Evolutionary conservation across 2,888 invertebrate genomes (phyloP), one percentile per base, ranked within the genome.

Genomic region (Mactromeris polynyma): DNA sequence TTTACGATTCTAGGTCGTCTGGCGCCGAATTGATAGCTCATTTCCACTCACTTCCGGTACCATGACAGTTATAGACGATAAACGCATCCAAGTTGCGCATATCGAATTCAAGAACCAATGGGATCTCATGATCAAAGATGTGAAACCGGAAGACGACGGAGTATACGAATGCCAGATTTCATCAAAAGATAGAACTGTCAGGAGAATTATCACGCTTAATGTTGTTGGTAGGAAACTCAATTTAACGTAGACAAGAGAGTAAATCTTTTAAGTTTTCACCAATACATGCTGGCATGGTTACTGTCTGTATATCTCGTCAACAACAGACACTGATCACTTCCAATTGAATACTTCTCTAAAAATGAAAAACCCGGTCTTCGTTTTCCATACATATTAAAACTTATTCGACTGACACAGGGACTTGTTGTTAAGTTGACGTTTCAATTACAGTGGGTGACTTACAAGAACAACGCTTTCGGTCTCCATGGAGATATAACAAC

Each of bases 161-260:
- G 90, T 92, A 14, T 95, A 95, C 69, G 95, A 95, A 89, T 95
- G 95, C 85, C 95, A 95, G 89, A 93, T 95, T 85, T 93, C 94
- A 89, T 93, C 95, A 54, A 93, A 89, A 77, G 89, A 93, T 21
- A 85, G 94, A 38, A 93, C 93, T 58, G 92, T 94, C 2, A 83
- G 94, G 26, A 89, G 93, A 33, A 89, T 91, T 69, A 93, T 95
- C 79, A 90, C 92, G n/a, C 86, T 95, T 19, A 87, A 90, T 31
- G 94, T 95, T 7, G 83, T 90, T 80, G 94, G 95, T 95, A 69
- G 33, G 69, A 58, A 33, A 64, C 58, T n/a, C 26, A 64, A 64
- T 26, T 64, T 26, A n/a, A 26, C 58, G 26, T 26, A 64, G 26
- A 64, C 58, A 26, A 26, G 9, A 26, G 0, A 2, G 26, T 64